Base-by-base conservation (phyloP, 2,888 invertebrate genomes). In the Panopea generosa region DNA sequence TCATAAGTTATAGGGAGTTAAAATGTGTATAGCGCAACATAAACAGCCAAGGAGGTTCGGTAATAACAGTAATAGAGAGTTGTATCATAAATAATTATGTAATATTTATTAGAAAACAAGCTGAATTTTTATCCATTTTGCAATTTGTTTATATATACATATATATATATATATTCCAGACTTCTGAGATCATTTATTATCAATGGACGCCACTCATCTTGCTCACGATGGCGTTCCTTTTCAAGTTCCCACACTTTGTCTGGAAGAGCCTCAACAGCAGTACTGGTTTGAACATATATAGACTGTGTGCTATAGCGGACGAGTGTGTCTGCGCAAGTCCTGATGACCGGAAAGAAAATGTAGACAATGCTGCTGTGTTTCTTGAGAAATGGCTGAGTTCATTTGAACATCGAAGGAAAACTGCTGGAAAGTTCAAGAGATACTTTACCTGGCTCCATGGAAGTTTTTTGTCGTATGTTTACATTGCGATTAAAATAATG, bases 131-230 rank as follows among this genome's bases (percentile, higher is more conserved):
- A n/a, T n/a, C n/a, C n/a, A n/a, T n/a, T n/a, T n/a, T n/a, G n/a
- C n/a, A n/a, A n/a, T n/a, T n/a, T n/a, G n/a, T n/a, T n/a, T n/a
- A n/a, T n/a, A n/a, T n/a, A n/a, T n/a, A n/a, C n/a, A n/a, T n/a
- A n/a, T n/a, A n/a, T n/a, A n/a, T n/a, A n/a, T n/a, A n/a, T n/a
- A n/a, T n/a, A n/a, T 66, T 50, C 9, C 72, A 77, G 74, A 83
- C 86, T 16, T 84, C 84, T 2, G 88, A 90, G 73, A 73, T 90
- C 27, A 88, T 88, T 1, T 90, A 90, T 78, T 90, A 90, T 70
- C 90, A 89, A 55, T 89, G 89, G 89, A 87, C 89, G 16, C 90
- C 90, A 0, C 79, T 90, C 14, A 89, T 89, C 20, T 78, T 90
- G 2, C 72, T 89, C 11, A 87, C 89, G 71, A 86, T 87, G 79